Evolutionary conservation across 2,888 invertebrate genomes (phyloP).

Genomic region (Mimas tiliae): DNA sequence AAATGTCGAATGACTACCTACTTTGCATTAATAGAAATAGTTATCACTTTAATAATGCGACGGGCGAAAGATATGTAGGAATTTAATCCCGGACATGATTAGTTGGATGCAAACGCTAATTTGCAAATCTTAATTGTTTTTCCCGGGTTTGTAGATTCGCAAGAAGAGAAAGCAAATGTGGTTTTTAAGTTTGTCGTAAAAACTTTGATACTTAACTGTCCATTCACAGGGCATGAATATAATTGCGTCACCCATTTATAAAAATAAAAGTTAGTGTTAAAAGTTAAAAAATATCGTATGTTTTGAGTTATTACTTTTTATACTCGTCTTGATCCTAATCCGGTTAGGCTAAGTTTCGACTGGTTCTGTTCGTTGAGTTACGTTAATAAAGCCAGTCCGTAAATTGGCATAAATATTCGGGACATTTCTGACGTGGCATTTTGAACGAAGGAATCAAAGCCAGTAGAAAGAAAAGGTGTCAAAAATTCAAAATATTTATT

Average conservation of each 20-base stretch:
- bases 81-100: slow-evolving; percentile 34
- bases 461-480: too few species aligned
- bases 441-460: too few species aligned
- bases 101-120: neutral
- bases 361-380: too few species aligned
- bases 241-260: slow-evolving; percentile 1
- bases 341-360: too few species aligned
- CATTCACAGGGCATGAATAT: neutral
- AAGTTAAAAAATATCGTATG: neutral
- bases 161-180: neutral
- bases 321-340: too few species aligned
- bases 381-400: too few species aligned
- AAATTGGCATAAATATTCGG: too few species aligned
- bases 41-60: slow-evolving; percentile 42
- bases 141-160: neutral
- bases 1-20: slow-evolving; percentile 71
- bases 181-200: slow-evolving; percentile 8
- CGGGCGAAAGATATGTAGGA: slow-evolving; percentile 40
- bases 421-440: too few species aligned
- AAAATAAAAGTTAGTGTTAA: neutral
- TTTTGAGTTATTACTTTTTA: neutral
- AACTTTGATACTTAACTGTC: slow-evolving; percentile 1
- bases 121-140: neutral
- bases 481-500: too few species aligned
- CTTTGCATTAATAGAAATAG: slow-evolving; percentile 70